Base-by-base conservation (phyloP, 2,888 invertebrate species). In the Cheilosia impressa region DNA sequence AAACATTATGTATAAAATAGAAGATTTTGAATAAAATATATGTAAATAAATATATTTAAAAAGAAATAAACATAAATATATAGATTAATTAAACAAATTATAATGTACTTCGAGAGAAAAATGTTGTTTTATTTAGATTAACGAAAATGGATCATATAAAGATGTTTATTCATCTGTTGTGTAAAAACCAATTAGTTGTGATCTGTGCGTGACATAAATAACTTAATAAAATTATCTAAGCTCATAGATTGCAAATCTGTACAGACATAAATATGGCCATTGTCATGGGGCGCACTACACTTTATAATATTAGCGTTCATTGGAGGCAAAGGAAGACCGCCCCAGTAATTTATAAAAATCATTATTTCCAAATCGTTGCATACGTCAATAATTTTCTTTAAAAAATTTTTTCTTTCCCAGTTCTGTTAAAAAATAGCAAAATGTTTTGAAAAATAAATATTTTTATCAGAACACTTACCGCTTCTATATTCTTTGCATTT, bases 1-100 rank as follows among this genome's bases (percentile, higher is more conserved):
- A 76, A 57, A 76, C 57, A 78, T 55, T 72, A 58, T 82, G 76
- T 85, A 87, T 81, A 81, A 87, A 81, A 72, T 87, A 87, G 71
- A 55, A 87, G 62, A 82, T 78, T 38, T 81, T 69, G 57, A 83
- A 78, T 60, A 47, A 78, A 87, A 76, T 75, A 83, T 84, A 84
- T 84, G 80, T 84, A 80, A 57, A 80, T 80, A 84, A 76, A 87
- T 83, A 84, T 84, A 87, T 85, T 82, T 77, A 85, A 80, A 27
- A 82, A 73, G 58, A 71, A 80, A 76, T 79, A 80, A 84, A 79
- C 55, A 72, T 52, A 75, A 75, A 69, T 57, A 81, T 63, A 76
- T 82, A 77, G 71, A 62, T 57, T 77, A 82, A 72, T 65, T 81
- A 43, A 71, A 69, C 27, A 82, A 71, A 66, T 50, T 9, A 53